phyloP scores from a whole-genome alignment of 2,113 vertebrate species.

The Cygnus atratus region DNA sequence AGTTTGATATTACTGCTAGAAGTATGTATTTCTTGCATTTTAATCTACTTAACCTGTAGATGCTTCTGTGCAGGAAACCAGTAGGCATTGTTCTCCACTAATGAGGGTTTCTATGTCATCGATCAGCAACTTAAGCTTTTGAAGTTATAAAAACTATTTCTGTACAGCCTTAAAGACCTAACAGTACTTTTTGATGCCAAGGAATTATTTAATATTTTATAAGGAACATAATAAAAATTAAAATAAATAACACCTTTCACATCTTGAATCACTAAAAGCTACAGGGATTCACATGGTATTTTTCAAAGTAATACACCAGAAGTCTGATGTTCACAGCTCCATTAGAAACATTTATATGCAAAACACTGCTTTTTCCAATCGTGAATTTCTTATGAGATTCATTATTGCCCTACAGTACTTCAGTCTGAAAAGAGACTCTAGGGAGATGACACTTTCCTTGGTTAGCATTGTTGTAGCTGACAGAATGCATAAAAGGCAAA shows the following conservation, averaged over 20 bases:
- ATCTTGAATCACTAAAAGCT: slow-evolving; percentile 17
- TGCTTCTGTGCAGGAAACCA: not conserved
- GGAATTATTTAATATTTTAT: not conserved
- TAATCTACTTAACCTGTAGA: not conserved
- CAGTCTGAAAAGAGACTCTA: slow-evolving; percentile 20
- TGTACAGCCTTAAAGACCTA: not conserved
- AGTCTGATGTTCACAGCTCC: slow-evolving; percentile 3
- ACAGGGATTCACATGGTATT: not conserved
- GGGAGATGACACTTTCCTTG: slow-evolving; percentile 38
- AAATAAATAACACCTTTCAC: slow-evolving; percentile 7
- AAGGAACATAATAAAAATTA: slow-evolving; percentile 1
- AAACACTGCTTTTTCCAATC: slow-evolving; percentile 31
- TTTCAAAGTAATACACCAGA: slow-evolving; percentile 12
- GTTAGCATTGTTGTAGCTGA: slow-evolving; percentile 52
- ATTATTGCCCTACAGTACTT: slow-evolving; percentile 28
- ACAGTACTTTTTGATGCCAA: not conserved
- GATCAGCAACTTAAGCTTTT: not conserved
- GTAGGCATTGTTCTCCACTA: not conserved
- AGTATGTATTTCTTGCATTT: not conserved
- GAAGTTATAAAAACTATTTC: not conserved
- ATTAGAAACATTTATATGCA: slow-evolving; percentile 52
- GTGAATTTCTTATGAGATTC: slow-evolving; percentile 46
- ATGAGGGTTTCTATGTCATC: not conserved
- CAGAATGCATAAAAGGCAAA: slow-evolving; percentile 34
- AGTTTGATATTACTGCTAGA: not conserved